A percentile compares a stretch with the other conserved stretches of the same genome.
These are phyloP conservation scores for Drosophila rhopaloa DNA, from an alignment of 1,140 invertebrate species.

Conservation along the genomic window DNA sequence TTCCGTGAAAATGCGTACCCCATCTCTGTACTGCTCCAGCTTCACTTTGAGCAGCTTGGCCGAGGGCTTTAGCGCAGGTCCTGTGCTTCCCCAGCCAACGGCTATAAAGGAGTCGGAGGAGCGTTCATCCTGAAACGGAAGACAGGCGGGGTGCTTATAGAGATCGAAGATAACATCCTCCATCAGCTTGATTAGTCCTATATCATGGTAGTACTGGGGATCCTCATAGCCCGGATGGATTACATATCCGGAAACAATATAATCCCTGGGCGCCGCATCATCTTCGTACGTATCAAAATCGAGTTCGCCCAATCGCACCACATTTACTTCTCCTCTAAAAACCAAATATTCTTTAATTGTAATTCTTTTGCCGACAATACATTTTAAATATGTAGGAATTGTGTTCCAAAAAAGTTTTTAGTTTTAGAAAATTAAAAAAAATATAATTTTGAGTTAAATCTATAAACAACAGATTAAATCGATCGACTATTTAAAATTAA, in stretches of 20 bases:
- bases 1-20: constrained; percentile 22
- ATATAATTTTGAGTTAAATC: no score
- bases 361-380: no score
- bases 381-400: no score
- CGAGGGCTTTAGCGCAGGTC: constrained; percentile 39
- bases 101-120: constrained; percentile 52
- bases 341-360: no score
- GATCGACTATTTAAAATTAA: no score
- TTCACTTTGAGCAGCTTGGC: constrained; percentile 86
- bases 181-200: constrained; percentile 62
- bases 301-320: constrained; percentile 74
- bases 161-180: constrained; percentile 58
- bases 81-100: constrained; percentile 68
- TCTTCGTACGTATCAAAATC: constrained; percentile 59
- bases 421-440: no score
- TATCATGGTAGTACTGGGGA: constrained; percentile 70
- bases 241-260: constrained; percentile 42
- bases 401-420: no score
- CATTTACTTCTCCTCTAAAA: constrained; percentile 59
- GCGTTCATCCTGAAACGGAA: constrained; percentile 56
- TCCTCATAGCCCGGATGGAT: constrained; percentile 60
- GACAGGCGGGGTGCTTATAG: constrained; percentile 77
- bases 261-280: constrained; percentile 68
- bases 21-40: constrained; percentile 65
- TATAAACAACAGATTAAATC: no score